Evolutionary conservation across 2,797 vertebrate species (phyloP).

Genomic region (Echeneis naucrates): DNA sequence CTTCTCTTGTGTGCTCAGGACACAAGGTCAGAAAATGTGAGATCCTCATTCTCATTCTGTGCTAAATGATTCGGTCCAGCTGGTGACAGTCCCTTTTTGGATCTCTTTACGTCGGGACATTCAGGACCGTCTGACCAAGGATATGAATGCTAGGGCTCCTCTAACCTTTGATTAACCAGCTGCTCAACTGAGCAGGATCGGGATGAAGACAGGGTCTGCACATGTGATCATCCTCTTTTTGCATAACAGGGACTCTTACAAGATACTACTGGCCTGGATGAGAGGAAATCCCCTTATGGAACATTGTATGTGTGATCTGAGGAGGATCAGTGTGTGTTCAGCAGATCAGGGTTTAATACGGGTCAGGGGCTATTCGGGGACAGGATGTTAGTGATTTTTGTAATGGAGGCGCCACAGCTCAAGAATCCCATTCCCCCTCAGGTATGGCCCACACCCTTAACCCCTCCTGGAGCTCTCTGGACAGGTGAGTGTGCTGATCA

Average conservation of each 20-base stretch:
- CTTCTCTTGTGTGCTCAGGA: slow-evolving; percentile 30
- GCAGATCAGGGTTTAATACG: slow-evolving; percentile 33
- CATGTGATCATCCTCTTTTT: slow-evolving; percentile 46
- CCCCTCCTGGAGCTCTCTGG: slow-evolving; percentile 61
- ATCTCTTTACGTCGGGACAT: slow-evolving; percentile 14
- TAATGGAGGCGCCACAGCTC: slow-evolving; percentile 42
- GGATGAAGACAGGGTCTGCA: slow-evolving; percentile 29
- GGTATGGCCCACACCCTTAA: slow-evolving; percentile 69
- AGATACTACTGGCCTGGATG: slow-evolving; percentile 56
- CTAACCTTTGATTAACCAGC: slow-evolving; percentile 44
- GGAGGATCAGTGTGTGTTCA: slow-evolving; percentile 45
- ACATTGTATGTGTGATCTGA: slow-evolving; percentile 34
- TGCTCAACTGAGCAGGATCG: slow-evolving; percentile 2
- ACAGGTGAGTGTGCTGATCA: slow-evolving; percentile 67
- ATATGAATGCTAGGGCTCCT: slow-evolving; percentile 37
- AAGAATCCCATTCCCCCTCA: slow-evolving; percentile 21
- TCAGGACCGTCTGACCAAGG: neutral
- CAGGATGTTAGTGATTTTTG: slow-evolving; percentile 28
- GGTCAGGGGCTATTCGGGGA: slow-evolving; percentile 35
- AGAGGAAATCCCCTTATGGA: slow-evolving; percentile 63
- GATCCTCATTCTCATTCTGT: slow-evolving; percentile 27
- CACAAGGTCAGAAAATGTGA: slow-evolving; percentile 46
- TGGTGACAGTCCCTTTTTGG: slow-evolving; percentile 34
- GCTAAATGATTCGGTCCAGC: slow-evolving; percentile 40
- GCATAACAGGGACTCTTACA: slow-evolving; percentile 27